A percentile compares a stretch with the other conserved stretches of the same genome.
These are phyloP conservation scores for Euglossa dilemma DNA, from an alignment of 1,140 invertebrate genomes.

Conservation along the genomic window DNA sequence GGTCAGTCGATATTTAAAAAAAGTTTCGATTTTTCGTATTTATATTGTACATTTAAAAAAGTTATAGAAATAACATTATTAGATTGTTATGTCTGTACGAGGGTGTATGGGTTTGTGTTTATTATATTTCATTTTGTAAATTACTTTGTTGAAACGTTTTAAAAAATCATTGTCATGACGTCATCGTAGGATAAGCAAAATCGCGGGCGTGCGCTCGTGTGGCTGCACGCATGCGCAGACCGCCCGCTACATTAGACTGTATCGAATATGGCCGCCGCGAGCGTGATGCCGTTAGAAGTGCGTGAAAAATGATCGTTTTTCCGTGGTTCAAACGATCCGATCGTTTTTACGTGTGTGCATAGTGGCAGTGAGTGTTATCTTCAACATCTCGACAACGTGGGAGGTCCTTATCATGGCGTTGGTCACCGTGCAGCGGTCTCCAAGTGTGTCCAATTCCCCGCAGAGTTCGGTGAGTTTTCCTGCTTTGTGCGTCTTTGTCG, in stretches of 20 bases:
- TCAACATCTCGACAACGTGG: constrained; percentile 57
- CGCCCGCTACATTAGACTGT: constrained; percentile 64
- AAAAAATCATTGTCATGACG: constrained; percentile 20
- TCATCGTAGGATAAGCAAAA: constrained; percentile 25
- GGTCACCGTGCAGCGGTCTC: constrained; percentile 88
- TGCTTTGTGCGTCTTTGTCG: constrained; percentile 31
- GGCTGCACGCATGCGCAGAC: constrained; percentile 49
- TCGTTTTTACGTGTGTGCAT: constrained; percentile 69
- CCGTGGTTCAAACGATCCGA: constrained; percentile 73
- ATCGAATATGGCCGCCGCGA: constrained; percentile 78
- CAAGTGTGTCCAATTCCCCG: constrained; percentile 86
- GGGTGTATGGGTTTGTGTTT: neutral
- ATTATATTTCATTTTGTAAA: neutral
- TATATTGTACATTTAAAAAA: neutral
- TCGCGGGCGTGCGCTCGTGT: constrained; percentile 47
- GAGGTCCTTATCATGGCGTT: constrained; percentile 84
- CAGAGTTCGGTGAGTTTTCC: constrained; percentile 84
- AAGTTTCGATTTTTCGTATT: neutral
- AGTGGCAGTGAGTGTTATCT: constrained; percentile 67
- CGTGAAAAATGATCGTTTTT: constrained; percentile 79
- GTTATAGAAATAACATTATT: neutral
- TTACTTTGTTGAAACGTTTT: neutral
- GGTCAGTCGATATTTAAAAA: neutral
- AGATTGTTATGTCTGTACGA: neutral
- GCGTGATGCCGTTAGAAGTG: constrained; percentile 78